Conservation (phyloP, 1,140 invertebrate genomes). For the Laupala kohalensis region DNA sequence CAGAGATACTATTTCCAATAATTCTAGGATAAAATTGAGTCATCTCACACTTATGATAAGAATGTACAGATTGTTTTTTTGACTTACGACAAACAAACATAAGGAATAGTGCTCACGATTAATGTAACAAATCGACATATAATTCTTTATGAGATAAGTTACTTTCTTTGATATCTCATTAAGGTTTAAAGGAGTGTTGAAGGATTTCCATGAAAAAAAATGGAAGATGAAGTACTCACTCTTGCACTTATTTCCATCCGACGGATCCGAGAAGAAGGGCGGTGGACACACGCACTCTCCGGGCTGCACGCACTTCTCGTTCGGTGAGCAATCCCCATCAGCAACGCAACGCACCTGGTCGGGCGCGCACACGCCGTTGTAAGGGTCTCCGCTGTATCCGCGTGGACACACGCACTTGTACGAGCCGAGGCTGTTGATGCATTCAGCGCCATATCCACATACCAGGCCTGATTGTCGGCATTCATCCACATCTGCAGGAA, state of each 20-base stretch:
- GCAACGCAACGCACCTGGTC: conserved; percentile 65
- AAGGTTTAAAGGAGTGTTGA: too few relatives aligned
- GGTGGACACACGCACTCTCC: conserved; percentile 80
- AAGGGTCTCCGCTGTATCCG: conserved; percentile 49
- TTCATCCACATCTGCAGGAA: conserved; percentile 57
- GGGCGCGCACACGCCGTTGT: conserved; percentile 54
- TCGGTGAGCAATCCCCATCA: conserved; percentile 67
- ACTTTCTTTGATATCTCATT: too few relatives aligned
- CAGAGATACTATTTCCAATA: too few relatives aligned
- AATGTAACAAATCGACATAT: neutral
- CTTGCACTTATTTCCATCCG: conserved; percentile 71
- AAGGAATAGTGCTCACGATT: too few relatives aligned
- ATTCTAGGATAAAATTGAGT: too few relatives aligned
- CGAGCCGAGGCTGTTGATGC: conserved; percentile 63
- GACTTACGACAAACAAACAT: too few relatives aligned
- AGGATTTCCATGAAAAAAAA: too few relatives aligned
- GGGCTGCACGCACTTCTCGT: conserved; percentile 81
- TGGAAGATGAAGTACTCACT: conserved; percentile 32
- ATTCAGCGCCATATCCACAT: conserved; percentile 76
- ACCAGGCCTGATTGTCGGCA: conserved; percentile 58
- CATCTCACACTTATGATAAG: too few relatives aligned
- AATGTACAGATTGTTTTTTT: too few relatives aligned
- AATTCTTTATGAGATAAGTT: neutral
- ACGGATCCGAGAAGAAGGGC: conserved; percentile 69
- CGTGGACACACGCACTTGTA: conserved; percentile 69